Evolutionary conservation across 2,113 vertebrate genomes (phyloP), one percentile per base, ranked within the genome.

Genomic region (Ctenodactylus gundi): DNA sequence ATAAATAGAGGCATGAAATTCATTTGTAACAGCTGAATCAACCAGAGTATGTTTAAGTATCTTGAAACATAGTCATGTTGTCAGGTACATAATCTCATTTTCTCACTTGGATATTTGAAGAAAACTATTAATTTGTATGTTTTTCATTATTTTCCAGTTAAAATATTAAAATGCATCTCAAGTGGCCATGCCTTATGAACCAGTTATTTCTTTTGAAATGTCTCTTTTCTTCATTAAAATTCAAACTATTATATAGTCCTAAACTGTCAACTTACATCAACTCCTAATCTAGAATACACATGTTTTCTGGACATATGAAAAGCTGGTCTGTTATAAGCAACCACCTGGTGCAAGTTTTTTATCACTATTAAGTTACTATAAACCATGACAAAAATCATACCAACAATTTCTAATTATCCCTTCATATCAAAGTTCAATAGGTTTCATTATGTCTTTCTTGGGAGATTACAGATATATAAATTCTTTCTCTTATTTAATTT

Each of bases 1-100:
- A 44, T 86, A 89, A 86, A 96, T 90, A 96, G 77, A 95, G 95
- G 68, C 91, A 95, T 83, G 75, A 95, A 95, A 97, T 95, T 58
- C 49, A 91, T 94, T 95, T 96, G 89, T 46, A 93, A 95, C 21
- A 51, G 13, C 53, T 94, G 88, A 91, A 73, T 83, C 39, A 91
- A 14, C 18, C 41, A 75, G 55, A 90, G 31, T 90, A 65, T 90
- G 27, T 81, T 14, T 86, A 62, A 90, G 76, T 89, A 44, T 83
- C 64, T 91, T 92, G 58, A 93, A 96, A 70, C 87, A 36, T 6
- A 76, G 49, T 96, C 68, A 86, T 91, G 93, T 94, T 91, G 58
- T 96, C 41, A 89, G 93, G 25, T 27, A 89, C 53, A 78, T 41
- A 76, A 41, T 78, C 15, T 86, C 6, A 3, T 51, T 65, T 77